A percentile compares a stretch with the other conserved stretches of the same genome.
These are phyloP conservation scores for Odontophorus gujanensis DNA, from an alignment of 2,113 vertebrate species.

Conservation along the genomic window DNA sequence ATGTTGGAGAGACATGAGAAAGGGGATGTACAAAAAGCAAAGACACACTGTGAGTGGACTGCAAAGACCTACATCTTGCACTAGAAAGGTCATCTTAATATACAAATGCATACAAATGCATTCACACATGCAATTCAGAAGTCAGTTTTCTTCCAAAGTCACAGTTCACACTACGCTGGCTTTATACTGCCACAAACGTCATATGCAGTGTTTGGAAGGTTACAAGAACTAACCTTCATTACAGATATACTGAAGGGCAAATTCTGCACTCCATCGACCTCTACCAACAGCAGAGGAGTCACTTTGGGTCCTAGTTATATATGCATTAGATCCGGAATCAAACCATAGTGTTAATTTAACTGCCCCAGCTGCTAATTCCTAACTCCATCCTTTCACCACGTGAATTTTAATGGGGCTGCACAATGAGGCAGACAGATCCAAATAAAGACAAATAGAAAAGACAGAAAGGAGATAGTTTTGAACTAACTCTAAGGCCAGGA, in stretches of 20 bases:
- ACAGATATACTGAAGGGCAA: background rate
- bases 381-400: accelerated
- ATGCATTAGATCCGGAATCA: background rate
- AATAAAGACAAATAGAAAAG: too few species aligned
- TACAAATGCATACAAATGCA: background rate
- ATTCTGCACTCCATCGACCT: background rate
- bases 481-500: background rate
- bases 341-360: background rate
- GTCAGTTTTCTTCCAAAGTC: background rate
- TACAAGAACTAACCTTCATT: background rate
- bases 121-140: background rate
- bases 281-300: background rate
- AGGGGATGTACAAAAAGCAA: background rate
- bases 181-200: background rate
- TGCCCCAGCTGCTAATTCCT: background rate
- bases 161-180: background rate
- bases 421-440: background rate
- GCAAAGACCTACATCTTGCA: background rate
- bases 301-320: background rate
- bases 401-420: background rate
- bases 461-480: too few species aligned
- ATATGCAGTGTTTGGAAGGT: background rate
- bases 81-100: background rate
- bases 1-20: background rate
- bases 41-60: background rate